A percentile compares a stretch with the other conserved stretches of the same genome.
Evolutionary conservation across 2,113 vertebrate species (phyloP).

Genomic region (Gymnorhina tibicen): DNA sequence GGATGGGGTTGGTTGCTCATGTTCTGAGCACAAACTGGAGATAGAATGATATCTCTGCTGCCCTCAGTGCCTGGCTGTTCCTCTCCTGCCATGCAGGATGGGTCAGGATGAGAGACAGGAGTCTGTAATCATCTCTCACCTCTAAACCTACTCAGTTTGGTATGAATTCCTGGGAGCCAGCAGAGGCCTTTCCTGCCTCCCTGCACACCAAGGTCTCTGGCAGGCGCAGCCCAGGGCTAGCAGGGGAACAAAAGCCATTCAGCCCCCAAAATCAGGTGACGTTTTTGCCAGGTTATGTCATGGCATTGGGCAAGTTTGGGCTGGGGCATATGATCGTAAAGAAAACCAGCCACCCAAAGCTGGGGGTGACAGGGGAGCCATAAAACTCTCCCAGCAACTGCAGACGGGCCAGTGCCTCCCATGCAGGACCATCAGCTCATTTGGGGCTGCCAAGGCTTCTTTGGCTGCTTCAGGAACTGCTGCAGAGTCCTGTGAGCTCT

Average conservation of each 20-base stretch:
- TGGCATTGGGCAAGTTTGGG: not conserved
- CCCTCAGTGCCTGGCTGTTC: not conserved
- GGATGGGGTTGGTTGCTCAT: not conserved
- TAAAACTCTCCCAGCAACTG: not conserved
- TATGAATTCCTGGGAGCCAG: not conserved
- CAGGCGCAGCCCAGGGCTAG: not conserved
- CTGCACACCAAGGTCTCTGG: not conserved
- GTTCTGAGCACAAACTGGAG: not conserved
- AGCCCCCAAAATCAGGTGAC: not conserved
- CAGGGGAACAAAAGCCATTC: constrained; percentile 6
- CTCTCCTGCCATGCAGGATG: not conserved
- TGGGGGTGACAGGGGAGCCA: not conserved
- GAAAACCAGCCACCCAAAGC: not conserved
- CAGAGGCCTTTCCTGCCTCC: not conserved
- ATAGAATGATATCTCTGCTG: not conserved
- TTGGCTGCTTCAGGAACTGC: not conserved
- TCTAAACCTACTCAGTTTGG: not conserved
- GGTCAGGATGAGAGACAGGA: not conserved
- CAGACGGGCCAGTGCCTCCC: not conserved
- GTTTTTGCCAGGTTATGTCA: constrained; percentile 27
- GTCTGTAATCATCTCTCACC: not conserved
- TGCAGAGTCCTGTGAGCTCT: not conserved
- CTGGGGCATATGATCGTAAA: not conserved
- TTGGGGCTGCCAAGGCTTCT: not conserved
- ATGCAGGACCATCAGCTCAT: not conserved